Evolutionary conservation across 2,797 vertebrate genomes (phyloP), one percentile per base, ranked within the genome.

Genomic region (Aphelocoma californica): DNA sequence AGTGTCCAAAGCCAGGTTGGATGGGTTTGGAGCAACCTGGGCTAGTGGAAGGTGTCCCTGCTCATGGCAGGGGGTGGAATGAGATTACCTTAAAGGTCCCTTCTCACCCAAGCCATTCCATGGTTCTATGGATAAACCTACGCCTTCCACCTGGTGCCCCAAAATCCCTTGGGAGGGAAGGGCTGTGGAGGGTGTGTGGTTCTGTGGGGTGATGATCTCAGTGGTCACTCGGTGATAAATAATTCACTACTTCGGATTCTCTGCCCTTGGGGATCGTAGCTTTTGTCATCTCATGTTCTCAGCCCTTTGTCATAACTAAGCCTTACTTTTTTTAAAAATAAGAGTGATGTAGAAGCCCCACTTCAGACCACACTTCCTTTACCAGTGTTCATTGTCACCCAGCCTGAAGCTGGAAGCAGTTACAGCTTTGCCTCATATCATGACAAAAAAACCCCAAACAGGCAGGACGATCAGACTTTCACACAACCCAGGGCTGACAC

Each of bases 11-110:
- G 48, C 34, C 34, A 12, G 31, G 36, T 0, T 82, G 71, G 64
- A 44, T 0, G 16, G 4, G 9, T 13, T 61, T 81, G 47, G 42
- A 56, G 36, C 19, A 50, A 0, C 28, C 32, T 70, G 79, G 32
- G 16, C 1, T 0, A 9, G 29, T 9, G 65, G 50, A 9, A 83
- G 24, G 36, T 64, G 57, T 44, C 28, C 32, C 24, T 81, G 62
- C 14, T 34, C 32, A 5, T 12, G 32, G 50, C 9, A 20, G 26
- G 7, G 7, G 18, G 15, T 24, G 42, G 50, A 2, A 36, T 19
- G 9, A 3, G 11, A 9, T 62, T 32, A 23, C 6, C 32, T 44
- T 28, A 14, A 51, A 58, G 12, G 25, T 71, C 20, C 20, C 24
- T 70, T 70, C 36, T 44, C 38, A 16, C 36, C 32, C 16, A 28